Percentiles rank a stretch among this genome's conserved stretches.
Evolutionary conservation across 2,888 invertebrate genomes (phyloP).

Genomic region (Epinotia demarniana): DNA sequence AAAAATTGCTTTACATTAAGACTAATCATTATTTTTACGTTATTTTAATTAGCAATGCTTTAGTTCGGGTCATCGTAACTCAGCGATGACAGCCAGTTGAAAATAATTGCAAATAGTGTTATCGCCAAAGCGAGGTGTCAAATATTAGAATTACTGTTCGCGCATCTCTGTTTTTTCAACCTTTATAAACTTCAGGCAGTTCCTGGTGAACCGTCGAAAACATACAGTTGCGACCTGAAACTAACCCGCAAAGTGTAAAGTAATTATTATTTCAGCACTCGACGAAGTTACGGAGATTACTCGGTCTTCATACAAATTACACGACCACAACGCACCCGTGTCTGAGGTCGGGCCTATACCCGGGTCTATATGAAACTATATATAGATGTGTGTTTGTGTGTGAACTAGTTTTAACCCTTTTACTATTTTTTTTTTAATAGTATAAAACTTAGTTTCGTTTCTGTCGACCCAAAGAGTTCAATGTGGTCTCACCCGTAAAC

Average conservation of each 20-base stretch:
- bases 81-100: no score
- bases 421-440: background rate
- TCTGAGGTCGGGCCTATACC: slow-evolving; percentile 5
- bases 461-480: background rate
- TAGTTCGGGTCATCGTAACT: no score
- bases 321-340: slow-evolving; percentile 22
- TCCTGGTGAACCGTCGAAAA: slow-evolving; percentile 8
- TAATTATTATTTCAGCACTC: slow-evolving; percentile 29
- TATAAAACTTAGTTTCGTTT: background rate
- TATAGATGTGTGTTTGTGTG: background rate
- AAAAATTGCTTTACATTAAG: no score
- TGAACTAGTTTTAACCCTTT: background rate
- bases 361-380: background rate
- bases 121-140: no score
- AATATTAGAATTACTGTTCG: no score
- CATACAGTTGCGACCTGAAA: slow-evolving; percentile 7
- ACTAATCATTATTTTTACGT: no score
- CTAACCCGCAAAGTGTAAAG: slow-evolving; percentile 20
- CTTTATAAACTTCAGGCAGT: background rate
- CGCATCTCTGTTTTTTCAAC: background rate
- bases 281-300: slow-evolving; percentile 22
- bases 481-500: no score
- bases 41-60: no score
- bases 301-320: slow-evolving; percentile 23
- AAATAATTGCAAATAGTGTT: no score